Conservation (phyloP, 1,140 invertebrate species). For the Cardiocondyla obscurior region DNA sequence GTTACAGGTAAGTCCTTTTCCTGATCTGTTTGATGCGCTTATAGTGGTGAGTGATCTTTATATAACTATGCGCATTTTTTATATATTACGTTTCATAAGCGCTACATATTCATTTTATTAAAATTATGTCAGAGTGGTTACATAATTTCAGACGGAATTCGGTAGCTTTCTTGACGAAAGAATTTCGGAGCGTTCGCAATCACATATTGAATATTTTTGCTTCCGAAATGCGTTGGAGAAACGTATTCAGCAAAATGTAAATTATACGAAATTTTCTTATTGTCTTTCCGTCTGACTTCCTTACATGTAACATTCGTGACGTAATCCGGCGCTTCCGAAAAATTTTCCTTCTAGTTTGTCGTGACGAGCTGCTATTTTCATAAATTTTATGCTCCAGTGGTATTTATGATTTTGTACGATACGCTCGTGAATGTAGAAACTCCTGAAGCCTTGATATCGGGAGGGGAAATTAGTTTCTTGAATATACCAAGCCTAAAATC, state of each 20-base stretch:
- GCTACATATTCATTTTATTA: background rate
- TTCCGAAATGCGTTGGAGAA: background rate
- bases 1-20: slow-evolving; percentile 37
- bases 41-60: slow-evolving; percentile 7
- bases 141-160: background rate
- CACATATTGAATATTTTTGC: background rate
- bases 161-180: background rate
- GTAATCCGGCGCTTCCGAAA: slow-evolving; percentile 1
- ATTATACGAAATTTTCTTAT: background rate
- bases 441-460: slow-evolving; percentile 29
- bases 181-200: background rate
- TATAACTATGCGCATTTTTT: background rate
- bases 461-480: slow-evolving; percentile 41
- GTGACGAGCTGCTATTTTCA: slow-evolving; percentile 11
- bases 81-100: background rate
- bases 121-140: background rate
- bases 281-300: background rate
- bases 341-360: slow-evolving; percentile 11
- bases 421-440: background rate
- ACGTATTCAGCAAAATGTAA: slow-evolving; percentile 5
- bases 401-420: slow-evolving; percentile 3
- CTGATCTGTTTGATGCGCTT: background rate
- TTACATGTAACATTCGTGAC: background rate
- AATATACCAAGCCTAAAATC: slow-evolving; percentile 30
- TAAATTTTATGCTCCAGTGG: slow-evolving; percentile 13